Conservation (phyloP, 2,888 invertebrate genomes). For the Cepaea hortensis region DNA sequence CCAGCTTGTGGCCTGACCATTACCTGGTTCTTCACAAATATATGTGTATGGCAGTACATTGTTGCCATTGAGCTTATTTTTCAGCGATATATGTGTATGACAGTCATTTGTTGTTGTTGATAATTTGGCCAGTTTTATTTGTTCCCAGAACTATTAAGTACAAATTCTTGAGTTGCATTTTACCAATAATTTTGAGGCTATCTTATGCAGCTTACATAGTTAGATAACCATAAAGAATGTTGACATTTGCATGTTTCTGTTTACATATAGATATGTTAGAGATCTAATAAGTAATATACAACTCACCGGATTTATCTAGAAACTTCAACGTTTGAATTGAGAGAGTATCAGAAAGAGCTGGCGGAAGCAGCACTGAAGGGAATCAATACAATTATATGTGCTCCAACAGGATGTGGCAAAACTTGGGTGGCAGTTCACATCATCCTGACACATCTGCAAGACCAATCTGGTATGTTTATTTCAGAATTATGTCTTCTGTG, state of each 20-base stretch:
- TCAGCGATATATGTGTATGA: too few species aligned
- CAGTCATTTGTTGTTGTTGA: too few species aligned
- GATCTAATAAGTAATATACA: neutral
- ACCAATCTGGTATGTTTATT: slow-evolving; percentile 10
- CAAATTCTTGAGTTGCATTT: neutral
- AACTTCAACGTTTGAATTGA: neutral
- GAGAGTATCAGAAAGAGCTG: slow-evolving; percentile 64
- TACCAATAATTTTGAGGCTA: neutral
- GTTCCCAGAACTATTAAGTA: neutral
- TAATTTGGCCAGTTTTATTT: too few species aligned
- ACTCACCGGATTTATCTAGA: neutral
- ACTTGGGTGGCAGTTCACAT: slow-evolving; percentile 61
- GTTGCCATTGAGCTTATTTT: too few species aligned
- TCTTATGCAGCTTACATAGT: neutral
- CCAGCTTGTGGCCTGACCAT: too few species aligned
- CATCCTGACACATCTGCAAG: slow-evolving; percentile 27
- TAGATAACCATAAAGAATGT: neutral
- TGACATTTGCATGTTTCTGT: neutral
- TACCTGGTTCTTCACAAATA: too few species aligned
- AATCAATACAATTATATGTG: slow-evolving; percentile 48
- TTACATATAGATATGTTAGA: neutral
- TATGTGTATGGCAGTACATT: too few species aligned
- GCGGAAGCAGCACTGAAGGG: slow-evolving; percentile 62
- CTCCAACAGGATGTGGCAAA: slow-evolving; percentile 76
- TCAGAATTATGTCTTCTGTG: neutral